A percentile compares a stretch with the other conserved stretches of the same genome.
Conservation (phyloP, 2,113 vertebrate species). For the Xyrauchen texanus region DNA sequence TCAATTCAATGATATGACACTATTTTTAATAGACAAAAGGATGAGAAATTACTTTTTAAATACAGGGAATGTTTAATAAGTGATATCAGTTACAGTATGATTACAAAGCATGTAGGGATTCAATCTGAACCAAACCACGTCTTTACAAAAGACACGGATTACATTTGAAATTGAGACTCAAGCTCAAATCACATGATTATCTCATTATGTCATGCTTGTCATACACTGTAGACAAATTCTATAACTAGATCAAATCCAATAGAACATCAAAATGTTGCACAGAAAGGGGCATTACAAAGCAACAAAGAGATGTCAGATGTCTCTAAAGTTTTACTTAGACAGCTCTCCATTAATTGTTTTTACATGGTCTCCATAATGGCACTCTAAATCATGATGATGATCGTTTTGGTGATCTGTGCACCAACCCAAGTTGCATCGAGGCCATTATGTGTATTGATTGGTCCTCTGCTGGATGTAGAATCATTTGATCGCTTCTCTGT, state of each 20-base stretch:
- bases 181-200: not conserved
- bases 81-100: constrained; percentile 30
- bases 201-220: not conserved
- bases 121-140: no score
- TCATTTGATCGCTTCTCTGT: constrained; percentile 55
- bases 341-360: no score
- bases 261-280: constrained; percentile 23
- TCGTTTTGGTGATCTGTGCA: constrained; percentile 15
- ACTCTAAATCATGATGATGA: not conserved
- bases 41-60: constrained; percentile 2
- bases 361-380: no score
- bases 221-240: constrained; percentile 35
- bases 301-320: not conserved
- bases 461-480: constrained; percentile 56
- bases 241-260: constrained; percentile 13
- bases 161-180: not conserved
- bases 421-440: not conserved
- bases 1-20: not conserved
- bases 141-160: constrained; percentile 45
- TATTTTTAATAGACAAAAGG: no score
- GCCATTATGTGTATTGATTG: not conserved
- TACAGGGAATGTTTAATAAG: constrained; percentile 49
- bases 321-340: no score
- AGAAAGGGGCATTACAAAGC: no score
- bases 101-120: no score